Evolutionary conservation across 2,113 vertebrate genomes (phyloP).

Genomic region (Falcunculus frontatus): DNA sequence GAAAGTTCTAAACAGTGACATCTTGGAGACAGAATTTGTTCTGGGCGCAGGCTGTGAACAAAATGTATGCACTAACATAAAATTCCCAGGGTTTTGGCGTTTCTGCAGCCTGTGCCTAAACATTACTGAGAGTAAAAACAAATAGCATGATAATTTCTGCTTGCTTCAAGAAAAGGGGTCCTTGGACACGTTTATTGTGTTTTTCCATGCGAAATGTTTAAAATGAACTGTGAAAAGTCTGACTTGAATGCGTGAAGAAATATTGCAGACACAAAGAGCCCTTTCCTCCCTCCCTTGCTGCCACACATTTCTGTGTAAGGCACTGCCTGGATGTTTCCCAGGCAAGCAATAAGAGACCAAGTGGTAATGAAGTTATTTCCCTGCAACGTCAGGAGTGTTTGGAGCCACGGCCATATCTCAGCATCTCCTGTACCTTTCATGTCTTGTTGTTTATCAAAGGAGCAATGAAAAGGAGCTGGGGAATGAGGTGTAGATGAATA

Average conservation of each 20-base stretch:
- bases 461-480: not conserved
- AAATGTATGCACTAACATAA: not conserved
- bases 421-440: not conserved
- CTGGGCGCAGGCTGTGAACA: not conserved
- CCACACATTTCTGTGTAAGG: not conserved
- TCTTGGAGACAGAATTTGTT: not conserved
- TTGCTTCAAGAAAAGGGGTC: not conserved
- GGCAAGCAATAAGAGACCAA: not conserved
- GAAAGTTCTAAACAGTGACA: not conserved
- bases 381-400: not conserved
- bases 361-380: slow-evolving; percentile 17
- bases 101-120: not conserved
- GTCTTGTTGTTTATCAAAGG: slow-evolving; percentile 34
- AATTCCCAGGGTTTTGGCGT: not conserved
- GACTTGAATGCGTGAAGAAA: not conserved
- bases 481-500: not conserved
- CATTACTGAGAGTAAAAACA: not conserved
- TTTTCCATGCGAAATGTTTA: not conserved
- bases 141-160: not conserved
- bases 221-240: not conserved
- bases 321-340: not conserved
- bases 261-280: not conserved
- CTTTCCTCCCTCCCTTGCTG: not conserved
- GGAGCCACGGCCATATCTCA: not conserved
- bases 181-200: not conserved